Base-by-base conservation (phyloP, 1,140 invertebrate genomes). In the Heliconius eleuchia region DNA sequence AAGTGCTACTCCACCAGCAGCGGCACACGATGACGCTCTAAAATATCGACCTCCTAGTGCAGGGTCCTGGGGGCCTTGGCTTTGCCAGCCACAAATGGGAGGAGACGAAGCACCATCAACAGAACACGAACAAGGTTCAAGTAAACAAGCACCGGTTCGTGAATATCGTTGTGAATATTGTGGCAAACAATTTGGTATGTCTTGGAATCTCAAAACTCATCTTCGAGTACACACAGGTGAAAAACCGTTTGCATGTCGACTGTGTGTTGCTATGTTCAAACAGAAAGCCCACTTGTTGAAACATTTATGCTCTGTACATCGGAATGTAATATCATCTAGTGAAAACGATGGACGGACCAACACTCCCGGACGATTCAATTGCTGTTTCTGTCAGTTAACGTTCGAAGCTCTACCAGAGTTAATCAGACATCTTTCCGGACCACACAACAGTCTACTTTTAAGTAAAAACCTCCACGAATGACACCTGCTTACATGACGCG, bases 171-270 rank as follows among this genome's bases (percentile, higher is more conserved):
- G 97, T 88, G 97, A 97, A 88, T 98, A 98, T 91, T 98, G 97
- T 91, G 97, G 97, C 42, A 98, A 98, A 94, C 97, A 98, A 89
- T 98, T 98, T 87, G 97, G 97, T 52, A 98, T 98, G 97, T 97
- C 97, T 1, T 98, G 97, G 97, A 98, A 98, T 95, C 95, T 98
- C 82, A 98, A 98, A 90, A 98, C 97, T 71, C 97, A 98, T 94
- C 94, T 98, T 52, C 95, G 97, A 88, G 97, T 98, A 19, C 97
- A 98, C 88, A 98, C 97, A 0, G 97, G 97, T 71, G 97, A 98
- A 84, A 98, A 98, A 89, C 97, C 97, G 7, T 98, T 98, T 86
- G 97, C 97, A 60, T 98, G 97, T 95, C 95, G 97, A 82, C 95
- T 98, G 1, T 98, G 97, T 88, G 97, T 98, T 19, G 97, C 97